Evolutionary conservation across 2,888 invertebrate genomes (phyloP).

Genomic region (Nymphalis urticae): DNA sequence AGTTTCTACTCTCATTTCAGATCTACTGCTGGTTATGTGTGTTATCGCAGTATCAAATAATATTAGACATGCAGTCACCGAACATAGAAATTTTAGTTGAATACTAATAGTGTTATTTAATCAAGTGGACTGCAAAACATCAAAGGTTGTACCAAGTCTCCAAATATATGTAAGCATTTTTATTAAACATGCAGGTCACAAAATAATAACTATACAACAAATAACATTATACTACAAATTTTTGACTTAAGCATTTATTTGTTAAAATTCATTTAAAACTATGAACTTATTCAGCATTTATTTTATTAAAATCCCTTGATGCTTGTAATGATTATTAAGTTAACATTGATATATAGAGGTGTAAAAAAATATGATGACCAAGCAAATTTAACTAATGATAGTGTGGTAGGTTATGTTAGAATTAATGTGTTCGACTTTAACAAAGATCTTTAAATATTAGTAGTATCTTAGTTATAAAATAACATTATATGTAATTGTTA

Average conservation of each 20-base stretch:
- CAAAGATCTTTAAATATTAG: slow-evolving; percentile 7
- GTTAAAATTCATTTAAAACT: no score
- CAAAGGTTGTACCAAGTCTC: background rate
- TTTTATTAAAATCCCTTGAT: no score
- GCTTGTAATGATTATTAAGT: no score
- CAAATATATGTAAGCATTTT: background rate
- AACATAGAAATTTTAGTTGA: slow-evolving; percentile 89
- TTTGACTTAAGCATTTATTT: no score
- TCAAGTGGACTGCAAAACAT: background rate
- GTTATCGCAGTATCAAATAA: slow-evolving; percentile 91
- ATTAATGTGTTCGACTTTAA: slow-evolving; percentile 6
- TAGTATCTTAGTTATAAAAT: background rate
- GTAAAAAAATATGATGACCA: background rate
- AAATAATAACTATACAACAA: no score
- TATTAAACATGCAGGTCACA: no score
- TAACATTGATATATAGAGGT: no score
- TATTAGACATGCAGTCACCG: slow-evolving; percentile 90
- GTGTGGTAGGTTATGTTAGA: background rate
- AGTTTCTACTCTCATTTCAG: slow-evolving; percentile 75
- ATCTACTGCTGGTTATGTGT: slow-evolving; percentile 94
- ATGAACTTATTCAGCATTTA: no score
- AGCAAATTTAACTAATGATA: background rate
- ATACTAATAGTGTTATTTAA: slow-evolving; percentile 49
- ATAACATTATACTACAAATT: no score
- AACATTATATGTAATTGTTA: background rate